These are phyloP conservation scores for Latrodectus geometricus DNA, from an alignment of 1,140 invertebrate genomes.

Conservation along the genomic window DNA sequence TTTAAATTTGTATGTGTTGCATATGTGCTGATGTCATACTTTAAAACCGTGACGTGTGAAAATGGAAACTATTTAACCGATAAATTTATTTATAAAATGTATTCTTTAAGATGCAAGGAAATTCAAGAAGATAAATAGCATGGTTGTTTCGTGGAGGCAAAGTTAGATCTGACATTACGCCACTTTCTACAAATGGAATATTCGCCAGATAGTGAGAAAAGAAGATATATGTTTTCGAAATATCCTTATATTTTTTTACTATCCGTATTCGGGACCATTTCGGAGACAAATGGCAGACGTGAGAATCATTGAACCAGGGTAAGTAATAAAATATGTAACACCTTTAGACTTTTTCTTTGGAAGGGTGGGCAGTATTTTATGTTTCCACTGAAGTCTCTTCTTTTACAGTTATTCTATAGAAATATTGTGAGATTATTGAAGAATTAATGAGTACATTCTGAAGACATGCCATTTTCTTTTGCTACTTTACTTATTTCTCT, in stretches of 20 bases:
- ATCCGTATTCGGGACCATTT: constrained; percentile 4
- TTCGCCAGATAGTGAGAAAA: not conserved
- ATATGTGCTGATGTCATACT: no score
- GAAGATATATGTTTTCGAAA: constrained; percentile 26
- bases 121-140: no score
- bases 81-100: no score
- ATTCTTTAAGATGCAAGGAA: no score
- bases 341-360: not conserved
- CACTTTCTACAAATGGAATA: no score
- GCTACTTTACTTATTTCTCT: no score
- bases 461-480: no score
- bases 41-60: no score
- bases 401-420: constrained; percentile 15
- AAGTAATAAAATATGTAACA: constrained; percentile 28
- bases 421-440: constrained; percentile 13
- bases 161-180: no score
- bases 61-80: no score
- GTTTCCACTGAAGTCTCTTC: constrained; percentile 7
- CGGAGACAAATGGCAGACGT: constrained; percentile 38
- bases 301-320: constrained; percentile 34
- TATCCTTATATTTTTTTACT: constrained; percentile 23
- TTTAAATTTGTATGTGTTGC: no score
- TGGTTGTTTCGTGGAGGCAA: no score
- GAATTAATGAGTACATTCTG: constrained; percentile 13
- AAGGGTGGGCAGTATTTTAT: not conserved